A percentile compares a stretch with the other conserved stretches of the same genome.
Evolutionary conservation across 2,797 vertebrate species (phyloP).

Genomic region (Gouania willdenowi): DNA sequence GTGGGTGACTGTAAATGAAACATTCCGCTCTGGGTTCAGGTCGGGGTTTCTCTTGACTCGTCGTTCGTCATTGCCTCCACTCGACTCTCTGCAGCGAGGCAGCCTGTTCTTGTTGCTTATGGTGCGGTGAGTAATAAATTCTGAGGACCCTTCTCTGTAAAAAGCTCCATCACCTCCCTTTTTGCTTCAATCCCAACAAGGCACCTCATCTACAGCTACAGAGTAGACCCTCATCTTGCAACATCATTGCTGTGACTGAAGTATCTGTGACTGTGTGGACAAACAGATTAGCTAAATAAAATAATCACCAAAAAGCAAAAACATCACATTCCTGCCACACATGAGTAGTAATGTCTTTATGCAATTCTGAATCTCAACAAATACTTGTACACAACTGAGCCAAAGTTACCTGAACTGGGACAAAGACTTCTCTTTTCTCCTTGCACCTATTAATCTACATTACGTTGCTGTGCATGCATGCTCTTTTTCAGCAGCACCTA

Average conservation of each 20-base stretch:
- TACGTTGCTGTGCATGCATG: conserved; percentile 15
- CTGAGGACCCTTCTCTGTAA: conserved; percentile 37
- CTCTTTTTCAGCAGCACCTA: conserved; percentile 8
- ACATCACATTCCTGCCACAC: conserved; percentile 22
- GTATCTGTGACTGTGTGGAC: conserved; percentile 4
- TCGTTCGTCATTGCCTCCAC: conserved; percentile 54
- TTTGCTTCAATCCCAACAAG: conserved; percentile 29
- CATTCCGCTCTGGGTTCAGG: conserved; percentile 59
- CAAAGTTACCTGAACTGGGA: background rate
- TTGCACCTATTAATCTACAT: conserved; percentile 11
- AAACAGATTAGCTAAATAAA: conserved; percentile 22
- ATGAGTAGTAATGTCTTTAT: conserved; percentile 34
- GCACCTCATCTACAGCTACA: conserved; percentile 35
- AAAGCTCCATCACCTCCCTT: conserved; percentile 43
- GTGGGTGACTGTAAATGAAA: conserved; percentile 60
- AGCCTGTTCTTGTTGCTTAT: conserved; percentile 47
- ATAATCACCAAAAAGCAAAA: conserved; percentile 34
- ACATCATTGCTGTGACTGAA: conserved; percentile 7
- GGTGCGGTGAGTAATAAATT: conserved; percentile 40
- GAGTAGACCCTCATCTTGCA: background rate
- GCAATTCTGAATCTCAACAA: conserved; percentile 15
- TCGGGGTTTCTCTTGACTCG: conserved; percentile 60
- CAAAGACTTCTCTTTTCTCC: conserved; percentile 2
- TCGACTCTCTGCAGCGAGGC: conserved; percentile 35
- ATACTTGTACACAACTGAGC: conserved; percentile 5